Percentiles rank a stretch among this genome's conserved stretches.
Evolutionary conservation across 2,888 invertebrate species (phyloP).

Genomic region (Morpho deidamia): DNA sequence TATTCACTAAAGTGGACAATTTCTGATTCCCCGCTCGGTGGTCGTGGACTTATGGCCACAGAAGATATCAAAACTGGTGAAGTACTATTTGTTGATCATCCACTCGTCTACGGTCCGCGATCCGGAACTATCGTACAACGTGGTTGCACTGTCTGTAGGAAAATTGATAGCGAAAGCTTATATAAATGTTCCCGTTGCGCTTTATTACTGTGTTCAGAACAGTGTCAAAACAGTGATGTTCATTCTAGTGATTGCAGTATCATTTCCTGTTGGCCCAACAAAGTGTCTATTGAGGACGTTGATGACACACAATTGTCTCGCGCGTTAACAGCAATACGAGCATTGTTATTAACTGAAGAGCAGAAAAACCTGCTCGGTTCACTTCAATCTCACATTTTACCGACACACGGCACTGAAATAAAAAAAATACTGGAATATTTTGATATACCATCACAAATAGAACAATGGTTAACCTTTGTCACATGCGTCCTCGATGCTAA

Average conservation of each 20-base stretch:
- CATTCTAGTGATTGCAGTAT: conserved; percentile 83
- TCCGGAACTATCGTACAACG: conserved; percentile 72
- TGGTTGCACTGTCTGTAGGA: conserved; percentile 83
- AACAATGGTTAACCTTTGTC: conserved; percentile 75
- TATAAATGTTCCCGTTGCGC: conserved; percentile 81
- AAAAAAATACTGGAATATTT: conserved; percentile 69
- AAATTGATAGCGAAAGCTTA: conserved; percentile 53
- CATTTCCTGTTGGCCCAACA: conserved; percentile 77
- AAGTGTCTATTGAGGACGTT: conserved; percentile 57
- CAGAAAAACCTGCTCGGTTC: conserved; percentile 70
- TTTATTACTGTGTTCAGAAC: conserved; percentile 82
- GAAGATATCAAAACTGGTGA: conserved; percentile 83
- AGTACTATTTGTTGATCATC: conserved; percentile 83
- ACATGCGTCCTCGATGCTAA: conserved; percentile 82
- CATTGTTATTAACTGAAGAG: conserved; percentile 55
- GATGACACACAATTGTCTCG: conserved; percentile 54
- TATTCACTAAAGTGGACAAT: conserved; percentile 78
- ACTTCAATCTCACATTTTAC: conserved; percentile 73
- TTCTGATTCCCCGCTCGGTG: conserved; percentile 79
- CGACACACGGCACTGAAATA: conserved; percentile 79
- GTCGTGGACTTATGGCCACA: conserved; percentile 84
- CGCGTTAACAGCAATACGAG: conserved; percentile 58
- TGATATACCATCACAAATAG: conserved; percentile 74
- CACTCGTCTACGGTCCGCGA: conserved; percentile 84
- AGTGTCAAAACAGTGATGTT: conserved; percentile 77